Evolutionary conservation across 53 echinoderm and acorn worm genomes (phyloP), one percentile per base, ranked within the genome.

Genomic region (Hippasteria phrygiana): DNA sequence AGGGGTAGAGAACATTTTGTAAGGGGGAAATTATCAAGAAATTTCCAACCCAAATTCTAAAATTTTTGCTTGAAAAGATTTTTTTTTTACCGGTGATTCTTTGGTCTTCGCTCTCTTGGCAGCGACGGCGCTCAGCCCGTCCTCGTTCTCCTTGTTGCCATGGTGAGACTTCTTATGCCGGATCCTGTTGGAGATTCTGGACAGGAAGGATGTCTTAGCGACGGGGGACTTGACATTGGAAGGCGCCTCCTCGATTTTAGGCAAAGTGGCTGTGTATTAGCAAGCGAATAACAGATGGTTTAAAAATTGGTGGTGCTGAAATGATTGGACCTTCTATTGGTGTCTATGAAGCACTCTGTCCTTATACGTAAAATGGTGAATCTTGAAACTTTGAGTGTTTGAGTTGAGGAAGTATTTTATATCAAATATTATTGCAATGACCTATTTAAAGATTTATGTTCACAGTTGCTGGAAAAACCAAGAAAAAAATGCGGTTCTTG

Each of bases 181-280:
- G 45, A 99, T 91, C 78, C 86, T 88, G 77, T 88, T 80, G 33
- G 93, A 91, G 66, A 99, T 90, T 32, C 96, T 88, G 2, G 95
- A 93, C 16, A 99, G 96, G 85, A 99, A 88, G 22, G 96, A 94
- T 12, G 94, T 63, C 69, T 96, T 94, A 48, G 95, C 82, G 37
- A 71, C 77, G 33, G 94, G 92, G 24, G 94, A 90, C 48, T 90
- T 89, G 82, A 56, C 36, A 14, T 66, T 48, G 34, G 77, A 32
- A n/a, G 85, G 93, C 40, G 47, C 63, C 42, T 92, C 92, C 62
- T 92, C 92, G 14, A 82, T 71, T 14, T 74, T 92, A 34, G 83
- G 26, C 27, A 88, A 24, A 46, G n/a, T 83, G 33, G 62, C 83
- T 84, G 28, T 59, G 24, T 22, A 18, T 26, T 8, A 26, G 7